Conservation (phyloP, 2,888 invertebrate genomes). For the Tyria jacobaeae region DNA sequence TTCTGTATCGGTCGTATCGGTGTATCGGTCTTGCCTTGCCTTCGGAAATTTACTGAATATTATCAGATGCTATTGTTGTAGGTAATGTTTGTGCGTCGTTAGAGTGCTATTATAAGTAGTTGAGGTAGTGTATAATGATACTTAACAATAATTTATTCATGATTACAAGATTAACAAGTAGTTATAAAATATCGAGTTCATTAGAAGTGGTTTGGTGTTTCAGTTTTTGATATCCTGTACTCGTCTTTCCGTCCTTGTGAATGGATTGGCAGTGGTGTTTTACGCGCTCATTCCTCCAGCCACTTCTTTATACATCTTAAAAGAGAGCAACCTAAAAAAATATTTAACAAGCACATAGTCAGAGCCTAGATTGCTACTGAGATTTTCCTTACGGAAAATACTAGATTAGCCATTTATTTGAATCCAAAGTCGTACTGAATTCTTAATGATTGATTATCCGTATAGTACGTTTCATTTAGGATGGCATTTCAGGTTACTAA, state of each 20-base stretch:
- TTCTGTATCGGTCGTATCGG: too few relatives aligned
- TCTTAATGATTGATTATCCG: too few relatives aligned
- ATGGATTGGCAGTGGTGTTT: neutral
- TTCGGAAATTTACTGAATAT: constrained; percentile 25
- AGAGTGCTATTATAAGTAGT: neutral
- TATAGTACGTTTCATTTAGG: too few relatives aligned
- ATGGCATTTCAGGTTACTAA: too few relatives aligned
- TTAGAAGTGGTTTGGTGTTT: neutral
- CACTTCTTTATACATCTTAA: too few relatives aligned
- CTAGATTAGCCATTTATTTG: too few relatives aligned
- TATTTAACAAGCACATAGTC: too few relatives aligned
- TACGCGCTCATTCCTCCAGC: neutral
- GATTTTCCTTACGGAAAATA: too few relatives aligned
- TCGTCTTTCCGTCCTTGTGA: neutral
- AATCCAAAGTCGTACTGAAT: too few relatives aligned
- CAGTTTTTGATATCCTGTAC: neutral
- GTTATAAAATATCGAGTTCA: neutral
- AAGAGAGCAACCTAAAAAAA: too few relatives aligned
- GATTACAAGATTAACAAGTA: neutral
- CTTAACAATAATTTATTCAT: constrained; percentile 1
- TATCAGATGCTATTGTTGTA: constrained; percentile 26
- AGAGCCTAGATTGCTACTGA: too few relatives aligned
- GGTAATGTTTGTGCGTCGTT: constrained; percentile 6
- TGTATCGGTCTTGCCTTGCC: constrained; percentile 8
- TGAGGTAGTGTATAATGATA: neutral